Evolutionary conservation across 2,888 invertebrate genomes (phyloP).

Genomic region (Pammene fasciana): DNA sequence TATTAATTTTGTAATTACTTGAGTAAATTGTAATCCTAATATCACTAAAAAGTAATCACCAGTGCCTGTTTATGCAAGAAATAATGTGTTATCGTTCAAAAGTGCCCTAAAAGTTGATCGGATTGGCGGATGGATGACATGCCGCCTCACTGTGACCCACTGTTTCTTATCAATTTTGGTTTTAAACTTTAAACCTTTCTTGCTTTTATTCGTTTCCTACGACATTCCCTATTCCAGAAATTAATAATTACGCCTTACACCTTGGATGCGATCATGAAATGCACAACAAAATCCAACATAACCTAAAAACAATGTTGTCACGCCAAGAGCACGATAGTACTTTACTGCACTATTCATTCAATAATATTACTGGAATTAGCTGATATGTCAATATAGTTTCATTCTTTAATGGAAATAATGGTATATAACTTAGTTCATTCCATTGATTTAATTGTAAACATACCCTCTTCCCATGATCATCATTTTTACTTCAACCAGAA

Average conservation of each 20-base stretch:
- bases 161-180: constrained; percentile 46
- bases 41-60: constrained; percentile 48
- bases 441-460: background rate
- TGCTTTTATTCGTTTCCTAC: background rate
- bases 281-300: constrained; percentile 30
- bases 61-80: constrained; percentile 58
- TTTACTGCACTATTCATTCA: background rate
- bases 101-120: constrained; percentile 47
- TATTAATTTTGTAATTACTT: constrained; percentile 57
- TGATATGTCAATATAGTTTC: background rate
- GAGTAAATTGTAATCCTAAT: constrained; percentile 54
- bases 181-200: background rate
- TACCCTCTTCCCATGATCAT: constrained; percentile 13
- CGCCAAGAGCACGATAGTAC: background rate
- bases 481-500: background rate
- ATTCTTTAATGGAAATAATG: background rate
- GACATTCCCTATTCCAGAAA: background rate
- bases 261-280: background rate
- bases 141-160: constrained; percentile 55
- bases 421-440: background rate
- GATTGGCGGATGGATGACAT: constrained; percentile 54
- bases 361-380: background rate
- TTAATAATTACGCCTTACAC: background rate
- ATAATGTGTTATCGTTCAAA: constrained; percentile 60
- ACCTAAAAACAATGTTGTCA: constrained; percentile 44